Evolutionary conservation across 2,888 invertebrate genomes (phyloP), one percentile per base, ranked within the genome.

Genomic region (Polymixis lichenea): DNA sequence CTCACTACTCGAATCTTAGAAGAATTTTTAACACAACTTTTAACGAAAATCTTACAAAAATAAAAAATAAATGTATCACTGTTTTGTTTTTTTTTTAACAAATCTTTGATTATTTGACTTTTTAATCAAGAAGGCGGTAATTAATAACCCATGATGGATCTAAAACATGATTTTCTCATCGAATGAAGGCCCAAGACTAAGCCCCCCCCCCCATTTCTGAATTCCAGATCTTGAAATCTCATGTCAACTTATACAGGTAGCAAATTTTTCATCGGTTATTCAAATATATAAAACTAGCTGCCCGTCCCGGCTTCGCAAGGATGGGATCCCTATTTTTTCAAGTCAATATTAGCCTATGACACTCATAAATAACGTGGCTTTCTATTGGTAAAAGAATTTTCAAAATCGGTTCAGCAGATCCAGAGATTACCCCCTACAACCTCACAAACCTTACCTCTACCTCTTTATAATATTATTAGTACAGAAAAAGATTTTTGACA

Each of bases 1-100:
- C 76, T 73, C 65, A 49, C 80, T 78, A 78, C 56, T 65, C 38
- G 32, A 58, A 62, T 81, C 22, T 60, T 49, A 58, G 17, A 68
- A 68, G n/a, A 56, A 61, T 53, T 64, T 65, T 58, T 51, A 55
- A 78, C 62, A 79, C 28, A 1, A 51, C 64, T 19, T 4, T 6
- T 53, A 64, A 77, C 56, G 32, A 72, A 65, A 51, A 80, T 25
- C 32, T 67, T 58, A 58, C 11, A 79, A 75, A 62, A 81, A 55
- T 68, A 81, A 79, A 79, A 46, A 56, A 68, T 28, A n/a, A 46
- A 67, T 25, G 55, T 62, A 25, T 79, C 56, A 73, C 61, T 49
- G 43, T 53, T 19, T 38, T n/a, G n/a, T n/a, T 49, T 43, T 46
- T 32, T 53, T 61, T 67, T 46, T 28, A 72, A 74, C n/a, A 64